Evolutionary conservation across 1,140 invertebrate genomes (phyloP).

Genomic region (Parapsyche elsis): DNA sequence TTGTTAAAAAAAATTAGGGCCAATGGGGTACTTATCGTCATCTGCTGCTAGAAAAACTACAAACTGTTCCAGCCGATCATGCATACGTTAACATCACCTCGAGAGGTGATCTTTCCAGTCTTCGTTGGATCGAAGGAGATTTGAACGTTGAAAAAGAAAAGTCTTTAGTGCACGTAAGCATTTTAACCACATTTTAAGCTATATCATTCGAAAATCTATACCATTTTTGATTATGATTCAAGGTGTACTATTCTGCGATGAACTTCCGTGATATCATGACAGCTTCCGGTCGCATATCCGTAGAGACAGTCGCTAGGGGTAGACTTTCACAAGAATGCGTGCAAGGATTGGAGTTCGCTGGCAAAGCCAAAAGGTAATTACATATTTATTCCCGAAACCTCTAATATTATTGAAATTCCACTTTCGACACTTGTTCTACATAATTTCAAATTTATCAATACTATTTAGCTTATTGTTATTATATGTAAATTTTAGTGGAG

Average conservation of each 20-base stretch:
- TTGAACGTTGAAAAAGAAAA: conserved; percentile 60
- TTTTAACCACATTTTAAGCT: neutral
- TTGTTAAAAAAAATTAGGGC: too few relatives aligned
- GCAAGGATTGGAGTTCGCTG: conserved; percentile 82
- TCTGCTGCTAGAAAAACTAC: conserved; percentile 29
- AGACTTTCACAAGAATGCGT: conserved; percentile 73
- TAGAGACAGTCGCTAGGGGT: conserved; percentile 70
- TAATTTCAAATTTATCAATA: too few relatives aligned
- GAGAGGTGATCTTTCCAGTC: conserved; percentile 85
- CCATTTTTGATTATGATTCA: neutral
- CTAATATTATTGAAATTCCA: too few relatives aligned
- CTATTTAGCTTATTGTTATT: neutral
- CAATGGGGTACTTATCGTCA: conserved; percentile 87
- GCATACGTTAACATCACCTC: conserved; percentile 82
- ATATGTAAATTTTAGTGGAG: conserved; percentile 64
- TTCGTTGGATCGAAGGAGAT: conserved; percentile 84
- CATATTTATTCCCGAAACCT: neutral
- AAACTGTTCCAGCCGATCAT: conserved; percentile 69
- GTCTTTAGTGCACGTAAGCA: conserved; percentile 66
- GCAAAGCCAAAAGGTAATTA: conserved; percentile 61
- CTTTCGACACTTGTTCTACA: neutral
- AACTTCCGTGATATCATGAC: conserved; percentile 87
- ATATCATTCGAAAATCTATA: too few relatives aligned
- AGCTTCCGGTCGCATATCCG: conserved; percentile 77
- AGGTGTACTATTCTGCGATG: conserved; percentile 74